Evolutionary conservation across 53 echinoderm and acorn worm genomes (phyloP).

Genomic region (Zoroaster sp.): DNA sequence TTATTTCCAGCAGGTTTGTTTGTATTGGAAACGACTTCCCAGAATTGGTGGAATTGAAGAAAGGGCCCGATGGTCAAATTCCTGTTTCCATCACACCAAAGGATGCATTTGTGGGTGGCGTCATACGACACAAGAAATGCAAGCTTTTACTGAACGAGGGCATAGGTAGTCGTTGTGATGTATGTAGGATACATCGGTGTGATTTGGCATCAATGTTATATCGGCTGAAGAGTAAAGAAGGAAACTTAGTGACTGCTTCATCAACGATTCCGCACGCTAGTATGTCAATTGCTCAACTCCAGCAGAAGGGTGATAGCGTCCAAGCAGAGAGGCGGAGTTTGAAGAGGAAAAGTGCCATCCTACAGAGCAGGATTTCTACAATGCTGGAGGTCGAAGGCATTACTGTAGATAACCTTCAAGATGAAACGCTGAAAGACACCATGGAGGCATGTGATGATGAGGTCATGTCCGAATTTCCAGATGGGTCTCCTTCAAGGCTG

Average conservation of each 20-base stretch:
- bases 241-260: not conserved
- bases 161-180: not conserved
- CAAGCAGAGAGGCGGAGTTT: not conserved
- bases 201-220: not conserved
- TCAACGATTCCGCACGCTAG: not conserved
- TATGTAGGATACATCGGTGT: slow-evolving; percentile 5
- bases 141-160: not conserved
- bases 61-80: too few relatives aligned
- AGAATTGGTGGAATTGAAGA: too few relatives aligned
- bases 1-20: too few relatives aligned
- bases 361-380: not conserved
- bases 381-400: not conserved
- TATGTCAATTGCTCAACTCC: not conserved
- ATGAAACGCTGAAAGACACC: not conserved
- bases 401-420: not conserved
- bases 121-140: not conserved
- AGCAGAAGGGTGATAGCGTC: not conserved
- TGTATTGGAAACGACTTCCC: too few relatives aligned
- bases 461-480: too few relatives aligned
- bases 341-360: not conserved
- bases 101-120: too few relatives aligned
- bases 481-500: too few relatives aligned
- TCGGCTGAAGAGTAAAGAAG: not conserved
- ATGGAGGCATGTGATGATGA: too few relatives aligned
- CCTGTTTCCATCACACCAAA: too few relatives aligned